Percentiles rank a stretch among this genome's conserved stretches.
Conservation (phyloP, 2,113 vertebrate genomes). For the Setophaga coronata region DNA sequence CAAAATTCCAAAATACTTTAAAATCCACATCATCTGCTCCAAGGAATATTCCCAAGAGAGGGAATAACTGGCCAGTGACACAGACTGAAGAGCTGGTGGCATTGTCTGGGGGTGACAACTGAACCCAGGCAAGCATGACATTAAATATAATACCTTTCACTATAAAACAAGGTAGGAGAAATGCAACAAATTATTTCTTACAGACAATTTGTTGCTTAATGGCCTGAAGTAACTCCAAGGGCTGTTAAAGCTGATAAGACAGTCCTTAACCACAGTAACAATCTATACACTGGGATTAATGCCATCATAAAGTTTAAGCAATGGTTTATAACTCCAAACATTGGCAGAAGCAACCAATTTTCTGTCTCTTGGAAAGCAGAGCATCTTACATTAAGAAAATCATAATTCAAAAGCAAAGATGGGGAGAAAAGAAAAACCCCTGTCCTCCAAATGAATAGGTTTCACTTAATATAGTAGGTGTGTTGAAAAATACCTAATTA, state of each 20-base stretch:
- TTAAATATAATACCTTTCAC: conserved; percentile 38
- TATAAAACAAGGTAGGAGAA: conserved; percentile 33
- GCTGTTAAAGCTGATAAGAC: conserved; percentile 50
- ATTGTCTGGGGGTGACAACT: neutral
- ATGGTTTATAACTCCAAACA: conserved; percentile 59
- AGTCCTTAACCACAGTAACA: conserved; percentile 55
- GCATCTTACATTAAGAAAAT: conserved; percentile 42
- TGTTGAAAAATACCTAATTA: neutral
- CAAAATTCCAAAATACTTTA: neutral
- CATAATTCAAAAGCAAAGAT: conserved; percentile 3
- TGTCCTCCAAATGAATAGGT: neutral
- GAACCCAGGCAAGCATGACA: neutral
- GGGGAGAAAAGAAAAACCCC: neutral
- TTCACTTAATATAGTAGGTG: neutral
- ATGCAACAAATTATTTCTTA: conserved; percentile 56
- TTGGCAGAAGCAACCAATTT: conserved; percentile 64
- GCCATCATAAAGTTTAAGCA: conserved; percentile 55
- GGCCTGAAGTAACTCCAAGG: conserved; percentile 48
- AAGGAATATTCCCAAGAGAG: neutral
- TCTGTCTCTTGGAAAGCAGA: conserved; percentile 53
- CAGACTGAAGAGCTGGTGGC: neutral
- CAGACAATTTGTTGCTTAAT: conserved; percentile 68
- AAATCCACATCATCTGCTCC: neutral
- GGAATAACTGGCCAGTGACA: neutral
- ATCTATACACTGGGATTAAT: conserved; percentile 52